Evolutionary conservation across 2,797 vertebrate species (phyloP).

Genomic region (Lacerta agilis): DNA sequence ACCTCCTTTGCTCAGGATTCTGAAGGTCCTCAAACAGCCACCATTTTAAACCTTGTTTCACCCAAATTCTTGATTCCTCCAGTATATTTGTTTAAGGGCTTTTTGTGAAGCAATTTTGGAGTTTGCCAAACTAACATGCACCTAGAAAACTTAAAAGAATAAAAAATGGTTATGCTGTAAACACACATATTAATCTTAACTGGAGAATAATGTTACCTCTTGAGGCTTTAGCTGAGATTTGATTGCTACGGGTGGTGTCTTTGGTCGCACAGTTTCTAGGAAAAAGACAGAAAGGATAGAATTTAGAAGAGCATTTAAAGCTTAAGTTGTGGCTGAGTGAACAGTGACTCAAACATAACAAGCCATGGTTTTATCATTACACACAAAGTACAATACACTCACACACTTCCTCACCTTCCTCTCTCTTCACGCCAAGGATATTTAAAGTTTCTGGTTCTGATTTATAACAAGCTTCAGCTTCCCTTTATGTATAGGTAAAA

Average conservation of each 20-base stretch:
- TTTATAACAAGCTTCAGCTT: background rate
- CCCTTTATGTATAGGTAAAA: background rate
- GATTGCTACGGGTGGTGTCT: slow-evolving; percentile 81
- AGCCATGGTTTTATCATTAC: background rate
- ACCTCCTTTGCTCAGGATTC: background rate
- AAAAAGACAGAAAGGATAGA: slow-evolving; percentile 44
- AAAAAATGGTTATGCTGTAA: slow-evolving; percentile 9
- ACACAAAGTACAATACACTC: background rate
- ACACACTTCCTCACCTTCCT: background rate
- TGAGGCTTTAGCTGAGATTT: slow-evolving; percentile 80
- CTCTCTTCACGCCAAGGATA: background rate
- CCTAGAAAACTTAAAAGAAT: background rate
- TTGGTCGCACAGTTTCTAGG: slow-evolving; percentile 81
- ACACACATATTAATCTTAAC: slow-evolving; percentile 43
- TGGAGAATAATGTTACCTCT: slow-evolving; percentile 80
- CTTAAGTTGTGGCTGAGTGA: background rate
- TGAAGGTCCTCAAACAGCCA: background rate
- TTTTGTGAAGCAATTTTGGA: background rate
- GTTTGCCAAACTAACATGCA: background rate
- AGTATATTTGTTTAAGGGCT: background rate
- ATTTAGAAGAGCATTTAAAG: background rate
- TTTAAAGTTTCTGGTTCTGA: background rate
- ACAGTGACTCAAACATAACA: background rate
- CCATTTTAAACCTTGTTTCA: background rate
- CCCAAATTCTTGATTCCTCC: background rate